phyloP scores from a whole-genome alignment of 2,888 invertebrate species.

The Heterodera filipjevi region DNA sequence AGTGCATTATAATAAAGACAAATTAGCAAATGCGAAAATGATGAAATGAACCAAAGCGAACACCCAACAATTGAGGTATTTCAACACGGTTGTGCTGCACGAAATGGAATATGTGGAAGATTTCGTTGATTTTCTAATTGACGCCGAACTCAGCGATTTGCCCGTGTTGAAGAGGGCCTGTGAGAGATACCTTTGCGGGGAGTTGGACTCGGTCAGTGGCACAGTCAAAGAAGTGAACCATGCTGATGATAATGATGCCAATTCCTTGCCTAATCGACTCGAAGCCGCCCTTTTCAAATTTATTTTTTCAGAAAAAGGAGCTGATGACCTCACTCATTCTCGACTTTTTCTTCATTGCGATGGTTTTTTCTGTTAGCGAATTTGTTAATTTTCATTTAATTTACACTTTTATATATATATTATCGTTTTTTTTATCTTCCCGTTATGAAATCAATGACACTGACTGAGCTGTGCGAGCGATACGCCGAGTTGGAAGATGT shows the following conservation, averaged over 20 bases:
- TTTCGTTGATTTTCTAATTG: constrained; percentile 53
- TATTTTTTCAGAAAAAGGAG: constrained; percentile 60
- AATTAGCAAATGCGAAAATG: no score
- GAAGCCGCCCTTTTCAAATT: no score
- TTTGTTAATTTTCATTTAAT: background rate
- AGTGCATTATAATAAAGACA: no score
- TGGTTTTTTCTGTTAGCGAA: constrained; percentile 49
- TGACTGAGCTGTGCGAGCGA: constrained; percentile 54
- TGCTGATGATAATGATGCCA: no score
- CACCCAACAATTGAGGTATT: constrained; percentile 59
- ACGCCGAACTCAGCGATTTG: constrained; percentile 64
- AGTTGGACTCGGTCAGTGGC: constrained; percentile 56
- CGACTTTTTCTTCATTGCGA: constrained; percentile 62
- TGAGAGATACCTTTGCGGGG: constrained; percentile 63
- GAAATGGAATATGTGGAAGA: constrained; percentile 61
- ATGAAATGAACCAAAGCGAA: no score
- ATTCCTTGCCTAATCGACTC: no score
- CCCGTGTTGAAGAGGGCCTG: constrained; percentile 63
- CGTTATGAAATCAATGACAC: constrained; percentile 64
- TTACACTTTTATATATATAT: background rate
- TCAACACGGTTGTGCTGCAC: constrained; percentile 61
- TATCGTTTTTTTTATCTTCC: constrained; percentile 51
- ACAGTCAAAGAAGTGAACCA: no score
- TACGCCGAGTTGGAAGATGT: constrained; percentile 53
- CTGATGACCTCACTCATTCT: constrained; percentile 57